Evolutionary conservation across 2,113 vertebrate genomes (phyloP), one percentile per base, ranked within the genome.

Genomic region (Corythoichthys intestinalis): DNA sequence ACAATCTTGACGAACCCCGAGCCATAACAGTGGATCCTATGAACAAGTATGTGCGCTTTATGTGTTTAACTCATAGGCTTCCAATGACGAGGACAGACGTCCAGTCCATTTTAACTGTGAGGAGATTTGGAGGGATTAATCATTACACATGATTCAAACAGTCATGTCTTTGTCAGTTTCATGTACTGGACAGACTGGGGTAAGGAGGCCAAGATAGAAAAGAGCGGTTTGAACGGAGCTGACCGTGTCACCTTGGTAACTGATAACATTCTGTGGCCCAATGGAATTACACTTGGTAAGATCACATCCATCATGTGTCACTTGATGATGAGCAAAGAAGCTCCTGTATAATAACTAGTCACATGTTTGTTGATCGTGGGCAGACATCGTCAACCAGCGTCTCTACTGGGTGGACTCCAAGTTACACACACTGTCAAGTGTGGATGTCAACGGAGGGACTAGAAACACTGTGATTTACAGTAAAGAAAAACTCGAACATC

Each of bases 121-220:
- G 41, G 9, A 44, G 41, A 44, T 5, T 44, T 7, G 41, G 6
- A 44, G 41, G 41, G 17, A 28, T 15, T n/a, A 17, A 4, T 37
- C 3, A 14, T 7, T 17, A 6, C 1, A 8, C 41, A 7, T 17
- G 14, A n/a, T 66, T 66, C 15, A 0, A 63, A 63, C n/a, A 17
- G 1, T 20, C 7, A 2, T 77, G 10, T 74, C 12, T 70, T 12
- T 9, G 71, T 60, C 49, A 97, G 95, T 71, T 96, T 95, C 67
- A 94, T 97, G 93, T 97, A 95, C 78, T 97, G 95, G 95, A 95
- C 94, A 0, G 94, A 97, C 70, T 95, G 94, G 93, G 94, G 95
- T 0, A 74, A 74, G 2, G 77, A 92, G 0, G 92, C 95, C 12
- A 92, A 91, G 80, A 97, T 97, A 50, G 92, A 94, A 83, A 96